Conservation (phyloP, 2,797 vertebrate genomes). For the Gobio occitaniae region DNA sequence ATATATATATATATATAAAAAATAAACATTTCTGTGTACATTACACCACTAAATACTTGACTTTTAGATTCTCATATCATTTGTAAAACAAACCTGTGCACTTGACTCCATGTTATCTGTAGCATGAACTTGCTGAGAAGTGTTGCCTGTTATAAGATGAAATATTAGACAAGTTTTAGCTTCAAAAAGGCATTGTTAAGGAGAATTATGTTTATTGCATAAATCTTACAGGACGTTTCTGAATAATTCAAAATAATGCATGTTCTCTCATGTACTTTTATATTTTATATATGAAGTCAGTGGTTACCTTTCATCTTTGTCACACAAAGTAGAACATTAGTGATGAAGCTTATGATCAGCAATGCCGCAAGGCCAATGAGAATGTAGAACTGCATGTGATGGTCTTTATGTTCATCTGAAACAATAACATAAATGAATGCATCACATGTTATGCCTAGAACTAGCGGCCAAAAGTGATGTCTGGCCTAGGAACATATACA, state of each 20-base stretch:
- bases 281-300: neutral
- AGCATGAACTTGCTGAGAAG: neutral
- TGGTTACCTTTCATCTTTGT: neutral
- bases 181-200: neutral
- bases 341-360: conserved; percentile 8
- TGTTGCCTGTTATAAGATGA: neutral
- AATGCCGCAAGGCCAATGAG: neutral
- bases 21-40: neutral
- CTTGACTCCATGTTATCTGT: neutral
- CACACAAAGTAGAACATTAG: neutral
- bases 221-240: neutral
- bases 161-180: neutral
- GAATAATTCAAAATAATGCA: neutral
- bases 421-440: conserved; percentile 1
- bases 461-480: neutral
- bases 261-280: neutral
- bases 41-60: neutral
- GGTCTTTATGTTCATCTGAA: conserved; percentile 3
- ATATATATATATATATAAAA: neutral
- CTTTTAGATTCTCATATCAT: neutral
- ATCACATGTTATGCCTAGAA: too few relatives aligned
- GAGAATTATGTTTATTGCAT: neutral
- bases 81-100: neutral
- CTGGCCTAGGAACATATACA: neutral
- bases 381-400: neutral